phyloP scores from a whole-genome alignment of 2,888 invertebrate species.

The Apamea anceps region DNA sequence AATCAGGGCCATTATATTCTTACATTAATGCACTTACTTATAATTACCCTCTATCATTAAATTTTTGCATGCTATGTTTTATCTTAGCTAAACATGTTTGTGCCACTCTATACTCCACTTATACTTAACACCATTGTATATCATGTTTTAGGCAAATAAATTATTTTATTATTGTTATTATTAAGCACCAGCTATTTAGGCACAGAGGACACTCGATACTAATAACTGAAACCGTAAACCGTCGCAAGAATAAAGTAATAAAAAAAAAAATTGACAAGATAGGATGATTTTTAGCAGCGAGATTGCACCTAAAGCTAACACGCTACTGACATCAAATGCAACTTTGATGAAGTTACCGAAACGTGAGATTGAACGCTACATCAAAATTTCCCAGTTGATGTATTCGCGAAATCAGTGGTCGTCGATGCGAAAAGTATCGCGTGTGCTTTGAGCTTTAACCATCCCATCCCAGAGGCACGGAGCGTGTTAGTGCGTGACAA shows the following conservation, averaged over 20 bases:
- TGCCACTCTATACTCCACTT: too few relatives aligned
- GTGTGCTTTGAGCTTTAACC: neutral
- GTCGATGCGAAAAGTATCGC: neutral
- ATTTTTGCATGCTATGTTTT: too few relatives aligned
- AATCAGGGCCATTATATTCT: too few relatives aligned
- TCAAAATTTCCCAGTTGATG: neutral
- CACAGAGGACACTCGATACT: neutral
- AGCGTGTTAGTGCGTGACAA: slow-evolving; percentile 6
- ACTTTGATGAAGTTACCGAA: neutral
- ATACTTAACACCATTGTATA: too few relatives aligned
- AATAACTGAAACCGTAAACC: neutral
- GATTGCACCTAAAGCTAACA: neutral
- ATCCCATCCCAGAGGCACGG: neutral
- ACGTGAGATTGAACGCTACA: slow-evolving; percentile 1
- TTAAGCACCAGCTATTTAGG: slow-evolving; percentile 13
- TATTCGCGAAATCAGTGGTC: neutral
- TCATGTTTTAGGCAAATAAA: too few relatives aligned
- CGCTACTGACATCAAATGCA: slow-evolving; percentile 1
- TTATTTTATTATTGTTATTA: too few relatives aligned
- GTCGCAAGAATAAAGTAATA: neutral
- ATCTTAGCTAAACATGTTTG: too few relatives aligned
- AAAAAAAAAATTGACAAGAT: neutral
- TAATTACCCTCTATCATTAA: too few relatives aligned
- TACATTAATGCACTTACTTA: too few relatives aligned
- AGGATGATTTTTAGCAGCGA: neutral